Conservation (phyloP, 2,797 vertebrate genomes). For the Mionectes olivaceus region DNA sequence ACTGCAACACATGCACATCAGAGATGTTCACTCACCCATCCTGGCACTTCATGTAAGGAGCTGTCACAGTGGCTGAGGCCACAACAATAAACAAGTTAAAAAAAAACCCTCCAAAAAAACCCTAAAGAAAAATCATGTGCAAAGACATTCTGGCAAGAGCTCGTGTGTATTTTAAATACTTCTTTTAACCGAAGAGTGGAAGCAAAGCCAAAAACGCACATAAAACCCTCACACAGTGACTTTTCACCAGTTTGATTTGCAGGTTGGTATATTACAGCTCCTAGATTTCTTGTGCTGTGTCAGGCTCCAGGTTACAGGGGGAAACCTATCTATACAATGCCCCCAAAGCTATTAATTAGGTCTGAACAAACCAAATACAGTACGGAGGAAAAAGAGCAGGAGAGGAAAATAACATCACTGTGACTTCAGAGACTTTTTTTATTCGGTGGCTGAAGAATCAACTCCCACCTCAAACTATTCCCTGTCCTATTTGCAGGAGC, state of each 20-base stretch:
- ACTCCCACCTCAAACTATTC: background rate
- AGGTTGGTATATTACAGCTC: background rate
- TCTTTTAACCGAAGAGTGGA: background rate
- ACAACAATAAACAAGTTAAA: background rate
- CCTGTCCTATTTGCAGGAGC: background rate
- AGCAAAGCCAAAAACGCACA: slow-evolving; percentile 24
- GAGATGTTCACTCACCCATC: background rate
- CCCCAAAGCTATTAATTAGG: background rate
- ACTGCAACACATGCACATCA: rapidly evolving
- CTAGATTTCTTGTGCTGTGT: background rate
- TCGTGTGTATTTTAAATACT: background rate
- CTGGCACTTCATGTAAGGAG: background rate
- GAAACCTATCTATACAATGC: background rate
- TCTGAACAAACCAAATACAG: background rate
- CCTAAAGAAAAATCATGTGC: background rate
- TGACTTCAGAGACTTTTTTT: background rate
- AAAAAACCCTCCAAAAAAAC: too few species aligned
- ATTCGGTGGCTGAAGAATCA: background rate
- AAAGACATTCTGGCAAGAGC: background rate
- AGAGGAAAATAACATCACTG: background rate
- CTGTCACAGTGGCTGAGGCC: background rate
- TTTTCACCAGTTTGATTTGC: slow-evolving; percentile 45
- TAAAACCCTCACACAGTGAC: slow-evolving; percentile 38
- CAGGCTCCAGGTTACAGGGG: background rate
- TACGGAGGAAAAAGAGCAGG: background rate